Percentiles rank a stretch among this genome's conserved stretches.
phyloP scores from a whole-genome alignment of 2,113 vertebrate genomes.

The Paradisaea rubra region DNA sequence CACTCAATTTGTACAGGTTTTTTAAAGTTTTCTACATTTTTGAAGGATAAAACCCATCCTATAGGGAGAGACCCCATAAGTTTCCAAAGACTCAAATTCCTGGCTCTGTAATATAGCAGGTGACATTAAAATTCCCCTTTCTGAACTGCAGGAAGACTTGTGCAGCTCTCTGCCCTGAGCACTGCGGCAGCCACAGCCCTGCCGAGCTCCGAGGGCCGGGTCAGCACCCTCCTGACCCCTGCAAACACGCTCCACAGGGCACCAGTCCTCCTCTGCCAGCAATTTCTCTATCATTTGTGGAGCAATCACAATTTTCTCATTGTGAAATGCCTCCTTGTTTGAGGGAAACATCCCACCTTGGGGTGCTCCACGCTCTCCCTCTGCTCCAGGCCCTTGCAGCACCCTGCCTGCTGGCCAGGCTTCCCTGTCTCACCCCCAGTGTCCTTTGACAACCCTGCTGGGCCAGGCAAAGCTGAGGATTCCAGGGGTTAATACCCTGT shows the following conservation, averaged over 20 bases:
- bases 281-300: background rate
- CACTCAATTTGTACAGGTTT: background rate
- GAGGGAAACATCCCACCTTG: background rate
- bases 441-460: background rate
- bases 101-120: accelerated
- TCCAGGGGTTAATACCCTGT: background rate
- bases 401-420: background rate
- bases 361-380: accelerated
- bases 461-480: background rate
- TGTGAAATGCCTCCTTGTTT: too few relatives aligned
- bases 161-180: background rate
- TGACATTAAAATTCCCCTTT: background rate
- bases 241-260: accelerated
- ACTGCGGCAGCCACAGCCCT: accelerated
- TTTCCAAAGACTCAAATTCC: background rate
- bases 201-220: accelerated
- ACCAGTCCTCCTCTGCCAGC: background rate
- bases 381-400: background rate
- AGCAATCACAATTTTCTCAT: background rate
- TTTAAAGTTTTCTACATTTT: background rate
- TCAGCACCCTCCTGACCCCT: background rate
- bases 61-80: accelerated
- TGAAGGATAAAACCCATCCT: background rate
- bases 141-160: background rate
- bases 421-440: accelerated